Percentiles rank a stretch among this genome's conserved stretches.
These are phyloP conservation scores for Ceratotherium simum DNA, from an alignment of 2,113 vertebrate genomes.

Conservation along the genomic window DNA sequence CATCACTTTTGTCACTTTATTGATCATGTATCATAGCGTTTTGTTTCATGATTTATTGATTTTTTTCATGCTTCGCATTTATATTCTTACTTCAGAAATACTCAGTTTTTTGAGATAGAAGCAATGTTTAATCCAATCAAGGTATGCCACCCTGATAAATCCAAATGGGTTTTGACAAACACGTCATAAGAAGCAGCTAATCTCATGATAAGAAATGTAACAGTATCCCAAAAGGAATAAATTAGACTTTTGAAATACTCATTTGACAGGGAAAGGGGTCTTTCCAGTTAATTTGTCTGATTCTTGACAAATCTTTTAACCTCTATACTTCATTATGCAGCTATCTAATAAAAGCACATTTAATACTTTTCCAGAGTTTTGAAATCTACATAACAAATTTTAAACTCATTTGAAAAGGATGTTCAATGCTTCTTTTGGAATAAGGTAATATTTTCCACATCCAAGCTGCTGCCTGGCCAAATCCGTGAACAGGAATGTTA, in stretches of 20 bases:
- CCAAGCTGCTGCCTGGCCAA: neutral
- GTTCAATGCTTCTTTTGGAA: neutral
- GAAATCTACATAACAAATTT: slow-evolving; percentile 15
- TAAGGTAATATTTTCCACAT: neutral
- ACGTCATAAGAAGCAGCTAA: neutral
- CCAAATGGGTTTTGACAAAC: slow-evolving; percentile 16
- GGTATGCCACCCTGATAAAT: neutral
- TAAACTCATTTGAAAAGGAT: neutral
- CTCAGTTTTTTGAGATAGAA: neutral
- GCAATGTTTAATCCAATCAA: neutral
- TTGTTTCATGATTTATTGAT: neutral
- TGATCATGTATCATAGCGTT: neutral
- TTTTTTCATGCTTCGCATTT: neutral
- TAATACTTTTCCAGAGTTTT: slow-evolving; percentile 17
- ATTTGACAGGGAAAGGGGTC: neutral
- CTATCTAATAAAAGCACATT: neutral
- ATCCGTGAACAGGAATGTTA: neutral
- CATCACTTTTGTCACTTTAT: neutral
- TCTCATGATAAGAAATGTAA: neutral
- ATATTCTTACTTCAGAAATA: slow-evolving; percentile 48
- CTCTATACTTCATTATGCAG: neutral
- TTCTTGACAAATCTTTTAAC: neutral
- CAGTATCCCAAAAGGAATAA: neutral
- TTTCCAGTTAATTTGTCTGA: neutral
- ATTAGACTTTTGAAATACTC: slow-evolving; percentile 11